Evolutionary conservation across 1,140 invertebrate species (phyloP), one percentile per base, ranked within the genome.

Genomic region (Apis cerana): DNA sequence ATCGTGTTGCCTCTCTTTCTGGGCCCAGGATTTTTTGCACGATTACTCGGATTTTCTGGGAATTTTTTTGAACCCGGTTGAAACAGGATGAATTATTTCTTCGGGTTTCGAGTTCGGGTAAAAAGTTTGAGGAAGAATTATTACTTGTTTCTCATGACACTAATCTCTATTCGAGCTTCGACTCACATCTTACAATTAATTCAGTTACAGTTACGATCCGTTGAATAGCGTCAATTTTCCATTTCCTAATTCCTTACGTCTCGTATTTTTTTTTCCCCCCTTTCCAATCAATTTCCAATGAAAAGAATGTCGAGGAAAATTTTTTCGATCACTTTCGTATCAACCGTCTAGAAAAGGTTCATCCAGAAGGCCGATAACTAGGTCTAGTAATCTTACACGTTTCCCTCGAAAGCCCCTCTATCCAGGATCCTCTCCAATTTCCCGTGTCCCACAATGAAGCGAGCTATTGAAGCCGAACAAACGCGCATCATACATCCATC

Each of bases 401-500:
- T 75, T 50, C 27, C 11, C 17, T 50, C 17, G 19, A 52, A 64
- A 19, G 27, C 12, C 21, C 17, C 19, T 17, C 13, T 43, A 43
- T 43, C 33, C 8, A 15, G 8, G 23, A 15, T 12, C 1, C 12
- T 8, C 15, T 5, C 23, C 50, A 9, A 5, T 15, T 52, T 48
- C 23, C 19, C 62, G 50, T 5, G 11, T 43, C 19, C 48, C 19
- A 4, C 13, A n/a, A 54, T 11, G 50, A 21, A 13, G 50, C 61
- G 19, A 76, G 5, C 19, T 54, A 54, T 76, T 79, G 43, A 19
- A 23, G 48, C 54, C 52, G 77, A 61, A 52, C 52, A 59, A 75
- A 52, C 71, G 62, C n/a, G 62, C 62, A 67, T 81, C 72, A 27
- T n/a, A 23, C 33, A 12, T 27, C 72, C 27, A 59, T 33, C 58